Conservation (phyloP, 1,140 invertebrate genomes). For the Leptinotarsa texana region DNA sequence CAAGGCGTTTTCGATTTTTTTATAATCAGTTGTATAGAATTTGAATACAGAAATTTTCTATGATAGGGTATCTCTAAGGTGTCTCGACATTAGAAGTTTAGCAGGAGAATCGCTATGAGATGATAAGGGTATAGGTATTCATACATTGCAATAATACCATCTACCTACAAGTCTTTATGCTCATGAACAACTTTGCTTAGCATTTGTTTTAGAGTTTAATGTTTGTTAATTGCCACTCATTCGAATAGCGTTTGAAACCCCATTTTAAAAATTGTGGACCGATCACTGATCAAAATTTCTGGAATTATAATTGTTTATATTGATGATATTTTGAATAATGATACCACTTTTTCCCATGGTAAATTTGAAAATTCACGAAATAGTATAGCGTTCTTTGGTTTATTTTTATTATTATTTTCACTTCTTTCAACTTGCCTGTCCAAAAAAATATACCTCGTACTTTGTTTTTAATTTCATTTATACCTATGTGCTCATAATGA, state of each 20-base stretch:
- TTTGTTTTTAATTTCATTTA: too few relatives aligned
- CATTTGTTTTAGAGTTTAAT: not conserved
- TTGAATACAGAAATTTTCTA: not conserved
- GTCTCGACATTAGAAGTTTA: not conserved
- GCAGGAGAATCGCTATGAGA: not conserved
- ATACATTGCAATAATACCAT: not conserved
- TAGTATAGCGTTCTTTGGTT: too few relatives aligned
- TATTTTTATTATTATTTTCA: too few relatives aligned
- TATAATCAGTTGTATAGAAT: not conserved
- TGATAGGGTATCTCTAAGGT: not conserved
- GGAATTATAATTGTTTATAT: not conserved
- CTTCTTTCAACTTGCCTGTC: too few relatives aligned
- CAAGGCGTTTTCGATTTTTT: not conserved
- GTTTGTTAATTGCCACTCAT: not conserved
- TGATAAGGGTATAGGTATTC: not conserved
- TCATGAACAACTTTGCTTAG: not conserved
- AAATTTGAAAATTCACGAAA: too few relatives aligned
- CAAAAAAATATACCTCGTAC: too few relatives aligned
- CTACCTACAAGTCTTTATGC: not conserved
- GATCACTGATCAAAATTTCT: not conserved
- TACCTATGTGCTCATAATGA: too few relatives aligned
- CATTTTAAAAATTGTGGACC: not conserved
- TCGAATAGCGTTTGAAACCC: not conserved
- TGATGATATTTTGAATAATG: not conserved
- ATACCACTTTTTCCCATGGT: not conserved